Percentiles rank a stretch among this genome's conserved stretches.
Conservation (phyloP, 2,888 invertebrate species). For the Hirtodrosophila trivittata region DNA sequence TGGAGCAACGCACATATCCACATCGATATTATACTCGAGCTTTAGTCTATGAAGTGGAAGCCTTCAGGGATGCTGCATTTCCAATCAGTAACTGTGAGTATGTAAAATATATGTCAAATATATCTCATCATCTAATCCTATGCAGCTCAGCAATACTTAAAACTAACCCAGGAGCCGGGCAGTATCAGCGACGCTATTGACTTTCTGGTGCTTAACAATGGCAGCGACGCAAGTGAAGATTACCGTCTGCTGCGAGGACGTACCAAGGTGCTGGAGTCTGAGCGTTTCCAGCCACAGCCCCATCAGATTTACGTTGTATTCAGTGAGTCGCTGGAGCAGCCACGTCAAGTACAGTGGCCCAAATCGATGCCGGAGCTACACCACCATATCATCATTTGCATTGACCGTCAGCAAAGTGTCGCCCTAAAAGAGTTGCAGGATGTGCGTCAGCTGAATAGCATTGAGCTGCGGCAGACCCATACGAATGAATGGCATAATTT, state of each 20-base stretch:
- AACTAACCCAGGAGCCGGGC: constrained; percentile 60
- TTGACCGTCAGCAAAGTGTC: constrained; percentile 84
- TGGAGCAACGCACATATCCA: constrained; percentile 80
- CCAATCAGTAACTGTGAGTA: constrained; percentile 31
- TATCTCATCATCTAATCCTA: background rate
- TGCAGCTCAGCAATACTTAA: constrained; percentile 57
- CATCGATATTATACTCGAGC: constrained; percentile 83
- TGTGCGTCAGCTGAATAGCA: constrained; percentile 67
- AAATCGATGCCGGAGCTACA: constrained; percentile 60
- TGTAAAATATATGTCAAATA: background rate
- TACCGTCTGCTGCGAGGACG: constrained; percentile 62
- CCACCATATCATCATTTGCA: constrained; percentile 85
- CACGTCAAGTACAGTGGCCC: constrained; percentile 58
- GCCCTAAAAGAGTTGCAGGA: constrained; percentile 83
- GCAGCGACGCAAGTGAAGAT: constrained; percentile 37
- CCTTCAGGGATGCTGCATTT: constrained; percentile 21
- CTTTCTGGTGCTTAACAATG: constrained; percentile 49
- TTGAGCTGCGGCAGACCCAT: constrained; percentile 84
- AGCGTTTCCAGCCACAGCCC: constrained; percentile 65
- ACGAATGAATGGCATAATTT: constrained; percentile 84
- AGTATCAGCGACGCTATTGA: constrained; percentile 59
- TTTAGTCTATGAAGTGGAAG: constrained; percentile 81
- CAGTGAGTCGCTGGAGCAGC: constrained; percentile 69
- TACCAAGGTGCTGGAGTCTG: constrained; percentile 75
- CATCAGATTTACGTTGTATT: constrained; percentile 71